A percentile compares a stretch with the other conserved stretches of the same genome.
Evolutionary conservation across 2,113 vertebrate species (phyloP).

Genomic region (Chaetodon auriga): DNA sequence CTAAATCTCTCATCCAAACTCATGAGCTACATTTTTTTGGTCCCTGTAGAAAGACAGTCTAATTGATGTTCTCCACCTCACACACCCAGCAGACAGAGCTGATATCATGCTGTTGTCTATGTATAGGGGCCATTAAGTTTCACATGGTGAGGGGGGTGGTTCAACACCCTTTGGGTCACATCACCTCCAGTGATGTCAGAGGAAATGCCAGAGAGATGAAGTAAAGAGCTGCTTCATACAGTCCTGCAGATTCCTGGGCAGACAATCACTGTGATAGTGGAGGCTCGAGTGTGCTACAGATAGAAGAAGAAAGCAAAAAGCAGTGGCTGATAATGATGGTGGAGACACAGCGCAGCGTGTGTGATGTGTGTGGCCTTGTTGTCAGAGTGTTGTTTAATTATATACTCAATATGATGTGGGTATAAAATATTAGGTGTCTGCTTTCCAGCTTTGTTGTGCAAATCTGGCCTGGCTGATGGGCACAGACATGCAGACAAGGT

Average conservation of each 20-base stretch:
- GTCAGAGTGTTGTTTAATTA: not conserved
- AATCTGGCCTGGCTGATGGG: not conserved
- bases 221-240: slow-evolving; percentile 57
- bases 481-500: not conserved
- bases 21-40: not conserved
- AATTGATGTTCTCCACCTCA: slow-evolving; percentile 24
- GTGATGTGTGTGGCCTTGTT: not conserved
- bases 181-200: slow-evolving; percentile 75
- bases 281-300: slow-evolving; percentile 28
- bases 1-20: slow-evolving; percentile 33
- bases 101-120: slow-evolving; percentile 27
- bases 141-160: slow-evolving; percentile 5
- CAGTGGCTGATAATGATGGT: slow-evolving; percentile 17
- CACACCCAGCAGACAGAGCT: not conserved
- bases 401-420: not conserved
- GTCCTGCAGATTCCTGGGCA: slow-evolving; percentile 60
- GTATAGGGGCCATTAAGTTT: slow-evolving; percentile 34
- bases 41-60: slow-evolving; percentile 8
- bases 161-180: slow-evolving; percentile 57
- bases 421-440: not conserved
- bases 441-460: slow-evolving; percentile 28
- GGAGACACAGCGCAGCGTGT: not conserved
- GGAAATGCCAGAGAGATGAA: slow-evolving; percentile 80
- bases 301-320: slow-evolving; percentile 36
- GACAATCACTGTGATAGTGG: slow-evolving; percentile 59